Base-by-base conservation (phyloP, 1,140 invertebrate genomes). In the Saxidomus purpurata region DNA sequence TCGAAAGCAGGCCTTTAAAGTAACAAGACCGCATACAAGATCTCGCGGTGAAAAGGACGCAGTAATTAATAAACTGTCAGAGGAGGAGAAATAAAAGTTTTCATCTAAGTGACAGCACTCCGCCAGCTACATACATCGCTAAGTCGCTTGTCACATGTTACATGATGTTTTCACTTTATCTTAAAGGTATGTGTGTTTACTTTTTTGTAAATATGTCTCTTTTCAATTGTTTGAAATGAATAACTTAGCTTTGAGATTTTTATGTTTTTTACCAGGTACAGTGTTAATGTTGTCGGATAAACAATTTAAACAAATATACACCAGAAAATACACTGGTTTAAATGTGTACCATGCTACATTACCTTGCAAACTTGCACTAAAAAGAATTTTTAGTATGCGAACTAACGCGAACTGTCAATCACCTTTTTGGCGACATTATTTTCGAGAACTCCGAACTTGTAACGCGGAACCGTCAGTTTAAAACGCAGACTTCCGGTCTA, bases 61-160 rank as follows among this genome's bases (percentile, higher is more conserved):
- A 11, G 76, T 79, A 79, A 79, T 79, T 79, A 79, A 79, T 79
- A 79, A 36, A 52, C 47, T 79, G 76, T 79, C 76, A 79, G 76
- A 34, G 36, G 47, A 79, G 36, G 22, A 25, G 76, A 55, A 79
- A 79, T 79, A 79, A 79, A 79, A 79, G 25, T 79, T 79, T 55
- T 79, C 76, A 55, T 38, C 43, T 22, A 13, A 31, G 15, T 79
- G 76, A 79, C 76, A 79, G 76, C 43, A 79, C 43, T 79, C 43
- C 76, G 28, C 47, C 31, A 34, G 76, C 47, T 52, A 79, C 47
- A 55, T 79, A 55, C 47, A 79, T 15, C 22, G 19, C 17, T 43
- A 36, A 49, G 43, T 3, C 76, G 76, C 49, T 36, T 79, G 76
- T 79, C 76, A 79, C 25, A 34, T 79, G 3, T 34, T 52, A 79